phyloP scores from a whole-genome alignment of 2,113 vertebrate species.

The Caranx ignobilis region DNA sequence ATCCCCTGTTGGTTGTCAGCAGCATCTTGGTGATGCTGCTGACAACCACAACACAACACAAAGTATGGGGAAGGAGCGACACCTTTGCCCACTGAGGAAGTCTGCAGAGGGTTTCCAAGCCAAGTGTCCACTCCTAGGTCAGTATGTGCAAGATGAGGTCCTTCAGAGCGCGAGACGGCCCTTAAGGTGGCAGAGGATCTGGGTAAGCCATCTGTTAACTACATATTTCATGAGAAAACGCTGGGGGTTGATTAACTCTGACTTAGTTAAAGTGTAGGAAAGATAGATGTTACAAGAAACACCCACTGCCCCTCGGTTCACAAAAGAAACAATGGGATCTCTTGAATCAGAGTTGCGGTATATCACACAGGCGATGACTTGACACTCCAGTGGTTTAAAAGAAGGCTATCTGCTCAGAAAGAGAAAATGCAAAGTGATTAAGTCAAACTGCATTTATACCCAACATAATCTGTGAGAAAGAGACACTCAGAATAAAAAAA shows the following conservation, averaged over 20 bases:
- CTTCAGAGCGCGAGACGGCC: background rate
- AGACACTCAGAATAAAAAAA: conserved; percentile 11
- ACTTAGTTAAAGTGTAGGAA: no score
- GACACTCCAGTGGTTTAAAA: background rate
- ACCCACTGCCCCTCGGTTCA: background rate
- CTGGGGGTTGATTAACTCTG: background rate
- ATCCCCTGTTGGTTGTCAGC: background rate
- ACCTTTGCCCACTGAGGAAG: background rate
- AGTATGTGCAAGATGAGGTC: background rate
- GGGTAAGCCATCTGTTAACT: background rate
- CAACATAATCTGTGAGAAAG: conserved; percentile 6
- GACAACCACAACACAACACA: no score
- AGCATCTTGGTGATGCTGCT: background rate
- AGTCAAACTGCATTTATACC: background rate
- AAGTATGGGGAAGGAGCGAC: background rate
- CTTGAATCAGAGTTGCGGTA: background rate
- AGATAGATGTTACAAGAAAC: background rate
- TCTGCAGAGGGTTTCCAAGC: background rate
- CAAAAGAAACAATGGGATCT: background rate
- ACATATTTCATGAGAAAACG: conserved; percentile 7
- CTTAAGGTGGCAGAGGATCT: background rate
- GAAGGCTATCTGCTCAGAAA: background rate
- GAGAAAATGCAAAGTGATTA: background rate
- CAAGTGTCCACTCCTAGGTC: background rate
- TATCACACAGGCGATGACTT: background rate